These are phyloP conservation scores for Drosophila kurseongensis DNA, from an alignment of 1,140 invertebrate species.

Conservation along the genomic window DNA sequence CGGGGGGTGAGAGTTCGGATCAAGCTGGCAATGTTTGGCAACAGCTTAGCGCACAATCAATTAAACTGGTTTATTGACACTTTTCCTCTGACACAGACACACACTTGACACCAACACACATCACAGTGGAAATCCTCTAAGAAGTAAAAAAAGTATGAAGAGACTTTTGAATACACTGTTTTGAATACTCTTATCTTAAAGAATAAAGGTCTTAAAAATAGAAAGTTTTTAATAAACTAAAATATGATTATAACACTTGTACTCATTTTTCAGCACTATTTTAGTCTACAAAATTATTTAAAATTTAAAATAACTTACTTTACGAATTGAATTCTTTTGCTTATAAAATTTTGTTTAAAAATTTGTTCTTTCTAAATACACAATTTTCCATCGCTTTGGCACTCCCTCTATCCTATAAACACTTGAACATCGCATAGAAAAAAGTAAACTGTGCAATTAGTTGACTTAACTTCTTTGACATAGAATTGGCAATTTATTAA, in stretches of 20 bases:
- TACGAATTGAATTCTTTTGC: too few species aligned
- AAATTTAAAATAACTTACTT: too few species aligned
- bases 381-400: too few species aligned
- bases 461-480: conserved; percentile 75
- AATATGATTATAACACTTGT: too few species aligned
- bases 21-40: conserved; percentile 61
- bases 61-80: conserved; percentile 79
- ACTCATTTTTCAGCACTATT: too few species aligned
- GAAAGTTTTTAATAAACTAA: too few species aligned
- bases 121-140: background rate
- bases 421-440: conserved; percentile 5
- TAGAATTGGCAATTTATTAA: conserved; percentile 77
- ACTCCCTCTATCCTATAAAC: background rate
- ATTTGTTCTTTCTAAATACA: too few species aligned
- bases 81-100: conserved; percentile 49
- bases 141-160: background rate
- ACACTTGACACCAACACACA: conserved; percentile 30
- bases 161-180: conserved; percentile 3
- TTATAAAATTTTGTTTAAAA: too few species aligned
- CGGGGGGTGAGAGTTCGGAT: background rate
- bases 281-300: too few species aligned
- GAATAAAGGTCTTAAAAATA: background rate
- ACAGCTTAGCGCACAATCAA: conserved; percentile 80
- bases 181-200: background rate
- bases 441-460: conserved; percentile 73